Base-by-base conservation (phyloP, 2,797 vertebrate species). In the Cichlasoma orientale region DNA sequence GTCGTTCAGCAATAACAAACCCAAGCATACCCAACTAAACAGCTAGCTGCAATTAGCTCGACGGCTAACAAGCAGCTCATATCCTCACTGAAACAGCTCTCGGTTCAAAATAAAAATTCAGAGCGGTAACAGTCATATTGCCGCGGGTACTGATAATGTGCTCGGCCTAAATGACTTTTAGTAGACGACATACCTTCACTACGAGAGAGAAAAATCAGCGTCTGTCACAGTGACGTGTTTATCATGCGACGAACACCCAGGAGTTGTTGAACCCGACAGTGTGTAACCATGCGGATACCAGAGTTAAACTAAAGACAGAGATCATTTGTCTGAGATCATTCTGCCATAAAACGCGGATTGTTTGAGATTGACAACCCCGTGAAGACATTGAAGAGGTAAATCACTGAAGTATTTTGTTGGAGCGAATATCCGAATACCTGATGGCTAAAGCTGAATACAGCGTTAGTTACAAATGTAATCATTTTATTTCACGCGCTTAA, bases 111-210 rank as follows among this genome's bases (percentile, higher is more conserved):
- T 6, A 18, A 25, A 0, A 63, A 21, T 18, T 44, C 38, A 44
- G 59, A 44, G 14, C 11, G 23, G 14, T 1, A 23, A 44, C 21
- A 44, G 14, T 1, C 59, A 44, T 18, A 21, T 44, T 10, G 5
- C 14, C 14, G 21, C 59, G 25, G 36, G 59, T 18, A 25, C 14
- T 18, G 21, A 18, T 44, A 63, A 27, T 23, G 59, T 44, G 14
- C 38, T 44, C 59, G 41, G 14, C 38, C 21, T 44, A 44, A 23
- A 18, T 38, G 16, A 44, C 21, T 25, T 63, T 44, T 44, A 63
- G 41, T 44, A 63, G 21, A 11, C 4, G 38, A 63, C 59, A 63
- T 44, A 27, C 23, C 59, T 63, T 63, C 23, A 63, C 59, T 63
- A 11, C 23, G 8, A 18, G 36, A 27, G 59, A 63, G 59, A 11